phyloP scores from a whole-genome alignment of 2,113 vertebrate species.

The Macquaria australasica region DNA sequence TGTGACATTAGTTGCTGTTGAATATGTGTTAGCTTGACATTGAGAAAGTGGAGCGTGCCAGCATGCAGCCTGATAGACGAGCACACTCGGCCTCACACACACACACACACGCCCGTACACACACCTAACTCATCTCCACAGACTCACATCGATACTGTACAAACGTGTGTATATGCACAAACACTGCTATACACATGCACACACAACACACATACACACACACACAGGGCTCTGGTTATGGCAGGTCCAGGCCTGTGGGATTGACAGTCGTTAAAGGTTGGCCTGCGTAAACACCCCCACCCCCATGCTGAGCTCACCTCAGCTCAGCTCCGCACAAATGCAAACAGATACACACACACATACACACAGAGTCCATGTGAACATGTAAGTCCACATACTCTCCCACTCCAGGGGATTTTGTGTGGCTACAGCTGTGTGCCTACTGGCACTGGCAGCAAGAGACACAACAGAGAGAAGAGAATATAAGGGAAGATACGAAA shows the following conservation, averaged over 20 bases:
- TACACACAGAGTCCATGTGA: conserved; percentile 53
- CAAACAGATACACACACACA: conserved; percentile 28
- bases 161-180: conserved; percentile 37
- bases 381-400: conserved; percentile 59
- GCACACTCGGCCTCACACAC: conserved; percentile 13
- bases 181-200: conserved; percentile 34
- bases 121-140: conserved; percentile 28
- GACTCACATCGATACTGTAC: conserved; percentile 35
- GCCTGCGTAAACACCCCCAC: conserved; percentile 59
- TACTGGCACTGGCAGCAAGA: conserved; percentile 65
- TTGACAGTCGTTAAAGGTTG: conserved; percentile 69
- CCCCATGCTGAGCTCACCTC: conserved; percentile 38
- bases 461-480: conserved; percentile 54
- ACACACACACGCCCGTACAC: not conserved
- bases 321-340: conserved; percentile 37
- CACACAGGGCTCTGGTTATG: conserved; percentile 10
- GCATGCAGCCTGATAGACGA: conserved; percentile 57
- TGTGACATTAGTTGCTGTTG: conserved; percentile 67
- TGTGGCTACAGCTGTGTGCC: conserved; percentile 80
- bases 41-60: conserved; percentile 67
- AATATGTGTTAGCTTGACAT: conserved; percentile 69
- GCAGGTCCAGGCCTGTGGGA: conserved; percentile 61
- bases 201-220: conserved; percentile 22
- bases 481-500: conserved; percentile 50
- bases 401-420: conserved; percentile 69